Percentiles rank a stretch among this genome's conserved stretches.
Conservation (phyloP, 2,888 invertebrate species). For the Agrilus biguttatus region DNA sequence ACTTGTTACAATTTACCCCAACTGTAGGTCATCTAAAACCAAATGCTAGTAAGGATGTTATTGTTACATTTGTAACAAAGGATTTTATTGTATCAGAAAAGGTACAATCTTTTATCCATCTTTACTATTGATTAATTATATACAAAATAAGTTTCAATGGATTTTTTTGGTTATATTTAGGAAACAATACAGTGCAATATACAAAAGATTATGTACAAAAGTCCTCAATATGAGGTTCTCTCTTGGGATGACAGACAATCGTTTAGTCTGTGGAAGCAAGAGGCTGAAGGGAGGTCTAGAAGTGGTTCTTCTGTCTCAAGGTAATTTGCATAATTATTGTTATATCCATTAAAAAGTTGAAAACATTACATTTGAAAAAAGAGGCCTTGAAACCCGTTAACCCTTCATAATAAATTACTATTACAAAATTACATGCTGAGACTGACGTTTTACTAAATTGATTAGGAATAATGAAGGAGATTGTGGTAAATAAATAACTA, state of each 20-base stretch:
- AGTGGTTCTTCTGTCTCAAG: too few relatives aligned
- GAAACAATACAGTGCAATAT: constrained; percentile 14
- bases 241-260: constrained; percentile 33
- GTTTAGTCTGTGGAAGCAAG: constrained; percentile 21
- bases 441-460: too few relatives aligned
- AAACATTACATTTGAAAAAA: too few relatives aligned
- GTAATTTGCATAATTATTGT: too few relatives aligned
- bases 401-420: too few relatives aligned
- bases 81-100: constrained; percentile 23
- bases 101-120: constrained; percentile 13
- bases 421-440: too few relatives aligned
- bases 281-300: not conserved
- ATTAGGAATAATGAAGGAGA: too few relatives aligned
- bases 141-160: not conserved
- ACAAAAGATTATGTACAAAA: constrained; percentile 19
- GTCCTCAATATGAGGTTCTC: constrained; percentile 12
- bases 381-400: too few relatives aligned
- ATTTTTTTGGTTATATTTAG: constrained; percentile 11
- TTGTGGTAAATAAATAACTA: too few relatives aligned
- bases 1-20: constrained; percentile 34
- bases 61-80: constrained; percentile 35
- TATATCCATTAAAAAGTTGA: too few relatives aligned
- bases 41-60: constrained; percentile 33
- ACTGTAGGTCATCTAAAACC: constrained; percentile 31
- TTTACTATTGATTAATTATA: not conserved